A percentile compares a stretch with the other conserved stretches of the same genome.
phyloP scores from a whole-genome alignment of 2,797 vertebrate genomes.

The Helostoma temminkii region DNA sequence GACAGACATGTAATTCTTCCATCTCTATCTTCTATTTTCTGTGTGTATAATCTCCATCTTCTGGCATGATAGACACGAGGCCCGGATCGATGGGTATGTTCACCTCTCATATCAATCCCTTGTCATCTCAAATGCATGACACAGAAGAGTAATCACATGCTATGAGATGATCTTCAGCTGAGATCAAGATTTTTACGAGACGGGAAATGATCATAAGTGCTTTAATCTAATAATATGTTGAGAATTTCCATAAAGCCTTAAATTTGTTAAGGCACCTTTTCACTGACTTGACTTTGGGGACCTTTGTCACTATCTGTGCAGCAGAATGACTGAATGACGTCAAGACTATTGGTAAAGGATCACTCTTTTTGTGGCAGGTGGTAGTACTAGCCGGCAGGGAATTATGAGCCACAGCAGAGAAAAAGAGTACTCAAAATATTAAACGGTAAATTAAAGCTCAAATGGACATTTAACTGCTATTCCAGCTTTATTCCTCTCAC shows the following conservation, averaged over 20 bases:
- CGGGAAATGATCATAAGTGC: slow-evolving; percentile 19
- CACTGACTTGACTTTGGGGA: slow-evolving; percentile 36
- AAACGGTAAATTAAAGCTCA: slow-evolving; percentile 54
- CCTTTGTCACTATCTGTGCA: slow-evolving; percentile 43
- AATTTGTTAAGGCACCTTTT: slow-evolving; percentile 38
- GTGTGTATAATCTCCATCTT: slow-evolving; percentile 78
- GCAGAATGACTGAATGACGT: slow-evolving; percentile 48
- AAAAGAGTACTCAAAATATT: slow-evolving; percentile 45
- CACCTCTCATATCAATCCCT: slow-evolving; percentile 60
- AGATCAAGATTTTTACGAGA: slow-evolving; percentile 28
- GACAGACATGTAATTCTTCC: slow-evolving; percentile 67
- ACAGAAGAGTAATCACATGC: slow-evolving; percentile 31
- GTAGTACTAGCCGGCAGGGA: slow-evolving; percentile 40
- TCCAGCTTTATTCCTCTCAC: slow-evolving; percentile 31
- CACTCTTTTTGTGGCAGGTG: slow-evolving; percentile 32
- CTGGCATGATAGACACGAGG: slow-evolving; percentile 83
- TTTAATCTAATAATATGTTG: slow-evolving; percentile 16
- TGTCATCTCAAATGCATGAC: slow-evolving; percentile 55
- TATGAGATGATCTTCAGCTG: too few species aligned
- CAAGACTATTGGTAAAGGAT: slow-evolving; percentile 66
- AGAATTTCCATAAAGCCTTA: slow-evolving; percentile 36
- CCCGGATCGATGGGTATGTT: slow-evolving; percentile 88
- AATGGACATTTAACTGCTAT: slow-evolving; percentile 28
- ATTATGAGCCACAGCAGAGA: slow-evolving; percentile 41
- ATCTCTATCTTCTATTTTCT: slow-evolving; percentile 72